A percentile compares a stretch with the other conserved stretches of the same genome.
Conservation (phyloP, 2,113 vertebrate species). For the Cephalopterus ornatus region DNA sequence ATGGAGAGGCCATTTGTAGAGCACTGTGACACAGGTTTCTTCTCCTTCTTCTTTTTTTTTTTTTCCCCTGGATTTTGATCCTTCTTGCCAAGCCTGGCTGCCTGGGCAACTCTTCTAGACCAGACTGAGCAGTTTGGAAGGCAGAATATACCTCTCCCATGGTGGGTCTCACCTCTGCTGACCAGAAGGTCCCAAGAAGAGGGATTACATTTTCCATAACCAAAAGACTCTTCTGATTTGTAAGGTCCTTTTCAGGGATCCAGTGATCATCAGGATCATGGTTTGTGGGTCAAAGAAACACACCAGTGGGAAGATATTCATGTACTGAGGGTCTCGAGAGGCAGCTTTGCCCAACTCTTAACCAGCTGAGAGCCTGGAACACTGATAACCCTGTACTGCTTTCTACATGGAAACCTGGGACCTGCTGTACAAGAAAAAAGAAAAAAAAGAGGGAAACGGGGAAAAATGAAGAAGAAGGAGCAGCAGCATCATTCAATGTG, state of each 20-base stretch:
- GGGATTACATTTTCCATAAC: not conserved
- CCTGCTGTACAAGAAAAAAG: not conserved
- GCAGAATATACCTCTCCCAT: not conserved
- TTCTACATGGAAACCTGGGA: not conserved
- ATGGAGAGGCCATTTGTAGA: not conserved
- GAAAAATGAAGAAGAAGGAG: not conserved
- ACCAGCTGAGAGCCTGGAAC: not conserved
- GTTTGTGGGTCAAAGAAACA: not conserved
- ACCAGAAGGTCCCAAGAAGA: not conserved
- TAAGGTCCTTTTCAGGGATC: not conserved
- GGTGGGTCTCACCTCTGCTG: not conserved
- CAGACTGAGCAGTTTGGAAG: not conserved
- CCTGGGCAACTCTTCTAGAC: not conserved
- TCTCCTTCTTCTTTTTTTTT: not conserved
- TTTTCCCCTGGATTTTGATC: not conserved
- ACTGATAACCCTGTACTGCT: not conserved
- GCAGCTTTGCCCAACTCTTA: not conserved
- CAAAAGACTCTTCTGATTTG: not conserved
- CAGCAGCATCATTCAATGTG: not conserved
- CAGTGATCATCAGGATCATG: fast-evolving
- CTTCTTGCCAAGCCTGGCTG: not conserved
- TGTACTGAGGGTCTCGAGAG: not conserved
- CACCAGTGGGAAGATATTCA: not conserved
- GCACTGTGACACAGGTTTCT: not conserved
- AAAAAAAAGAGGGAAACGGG: not conserved